A percentile compares a stretch with the other conserved stretches of the same genome.
phyloP scores from a whole-genome alignment of 35 echinoderm and acorn worm genomes.

The Hemicentrotus pulcherrimus region DNA sequence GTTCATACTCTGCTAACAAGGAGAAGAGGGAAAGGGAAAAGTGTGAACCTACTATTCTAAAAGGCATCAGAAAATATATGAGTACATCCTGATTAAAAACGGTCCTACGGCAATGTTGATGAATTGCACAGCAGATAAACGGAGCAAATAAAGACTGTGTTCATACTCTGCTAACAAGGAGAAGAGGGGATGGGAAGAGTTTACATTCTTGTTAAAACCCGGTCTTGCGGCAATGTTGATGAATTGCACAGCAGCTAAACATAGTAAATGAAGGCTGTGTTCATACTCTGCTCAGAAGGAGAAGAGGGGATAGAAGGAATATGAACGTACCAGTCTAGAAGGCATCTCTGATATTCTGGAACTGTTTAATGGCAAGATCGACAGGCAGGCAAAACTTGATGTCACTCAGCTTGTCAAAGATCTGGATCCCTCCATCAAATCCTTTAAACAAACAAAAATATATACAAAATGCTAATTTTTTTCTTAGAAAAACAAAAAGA shows the following conservation, averaged over 20 bases:
- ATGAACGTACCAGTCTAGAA: conserved; percentile 55
- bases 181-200: background rate
- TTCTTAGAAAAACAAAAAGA: too few relatives aligned
- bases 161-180: background rate
- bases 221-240: too few relatives aligned
- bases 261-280: too few relatives aligned
- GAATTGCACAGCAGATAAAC: too few relatives aligned
- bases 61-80: too few relatives aligned
- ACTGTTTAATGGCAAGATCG: conserved; percentile 92
- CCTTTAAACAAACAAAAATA: too few relatives aligned
- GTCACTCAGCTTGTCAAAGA: conserved; percentile 91
- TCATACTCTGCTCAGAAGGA: background rate
- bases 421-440: conserved; percentile 84
- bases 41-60: background rate
- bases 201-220: too few relatives aligned
- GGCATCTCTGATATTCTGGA: conserved; percentile 90
- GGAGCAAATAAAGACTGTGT: too few relatives aligned
- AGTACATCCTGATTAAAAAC: too few relatives aligned
- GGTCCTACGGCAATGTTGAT: too few relatives aligned
- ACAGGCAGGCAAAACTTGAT: conserved; percentile 80
- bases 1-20: background rate
- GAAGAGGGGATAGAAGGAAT: background rate
- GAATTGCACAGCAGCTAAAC: too few relatives aligned
- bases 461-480: too few relatives aligned
- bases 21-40: background rate